phyloP scores from a whole-genome alignment of 2,888 invertebrate species.

The Euzetes globulus region DNA sequence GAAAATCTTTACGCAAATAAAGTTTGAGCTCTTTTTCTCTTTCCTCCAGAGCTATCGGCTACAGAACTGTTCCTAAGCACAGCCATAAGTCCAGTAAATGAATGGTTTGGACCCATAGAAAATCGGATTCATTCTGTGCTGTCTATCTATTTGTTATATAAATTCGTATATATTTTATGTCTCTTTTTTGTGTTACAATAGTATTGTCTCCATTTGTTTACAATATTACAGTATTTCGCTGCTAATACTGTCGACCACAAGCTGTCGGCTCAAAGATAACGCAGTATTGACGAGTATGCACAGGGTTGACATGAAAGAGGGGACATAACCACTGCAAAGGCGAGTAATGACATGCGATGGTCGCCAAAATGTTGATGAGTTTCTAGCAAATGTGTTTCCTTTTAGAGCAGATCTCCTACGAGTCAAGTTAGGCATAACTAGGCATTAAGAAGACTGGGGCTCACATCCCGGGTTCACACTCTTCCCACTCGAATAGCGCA shows the following conservation, averaged over 20 bases:
- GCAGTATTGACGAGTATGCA: neutral
- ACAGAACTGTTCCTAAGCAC: neutral
- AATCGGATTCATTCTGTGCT: neutral
- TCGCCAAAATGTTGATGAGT: slow-evolving; percentile 16
- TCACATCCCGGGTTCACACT: slow-evolving; percentile 1
- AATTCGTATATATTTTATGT: neutral
- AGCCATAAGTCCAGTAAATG: neutral
- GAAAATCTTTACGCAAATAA: slow-evolving; percentile 20
- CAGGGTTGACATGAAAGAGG: slow-evolving; percentile 9
- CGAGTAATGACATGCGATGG: slow-evolving; percentile 10
- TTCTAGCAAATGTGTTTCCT: slow-evolving; percentile 8
- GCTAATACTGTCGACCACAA: neutral
- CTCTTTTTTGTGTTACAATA: neutral
- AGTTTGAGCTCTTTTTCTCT: slow-evolving; percentile 21
- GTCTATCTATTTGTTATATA: neutral
- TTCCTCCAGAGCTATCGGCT: neutral
- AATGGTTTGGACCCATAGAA: neutral
- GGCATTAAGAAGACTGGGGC: neutral
- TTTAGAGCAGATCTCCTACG: neutral
- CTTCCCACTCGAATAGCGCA: neutral
- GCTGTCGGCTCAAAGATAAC: slow-evolving; percentile 9
- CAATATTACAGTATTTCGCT: neutral
- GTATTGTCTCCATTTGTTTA: slow-evolving; percentile 18
- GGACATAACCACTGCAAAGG: neutral
- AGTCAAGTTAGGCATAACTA: neutral